A percentile compares a stretch with the other conserved stretches of the same genome.
These are phyloP conservation scores for Coendou prehensilis DNA, from an alignment of 2,797 vertebrate species.

Conservation along the genomic window DNA sequence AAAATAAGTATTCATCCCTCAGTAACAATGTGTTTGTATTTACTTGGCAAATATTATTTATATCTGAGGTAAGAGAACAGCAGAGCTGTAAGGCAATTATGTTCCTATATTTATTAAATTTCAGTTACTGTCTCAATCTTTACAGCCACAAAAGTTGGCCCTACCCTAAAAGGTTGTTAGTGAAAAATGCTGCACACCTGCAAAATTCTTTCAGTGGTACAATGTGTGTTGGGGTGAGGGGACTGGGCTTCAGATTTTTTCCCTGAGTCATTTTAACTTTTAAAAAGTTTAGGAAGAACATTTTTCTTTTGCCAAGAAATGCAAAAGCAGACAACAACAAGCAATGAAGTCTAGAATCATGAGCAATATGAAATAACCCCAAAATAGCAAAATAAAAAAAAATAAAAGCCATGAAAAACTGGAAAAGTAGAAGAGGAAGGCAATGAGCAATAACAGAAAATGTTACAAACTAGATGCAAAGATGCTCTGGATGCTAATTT, in stretches of 20 bases:
- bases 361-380: background rate
- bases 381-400: background rate
- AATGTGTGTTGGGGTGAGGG: background rate
- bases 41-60: conserved; percentile 67
- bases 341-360: conserved; percentile 15
- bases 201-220: background rate
- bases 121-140: conserved; percentile 52
- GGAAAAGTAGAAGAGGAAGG: background rate
- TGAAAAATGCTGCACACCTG: background rate
- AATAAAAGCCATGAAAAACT: background rate
- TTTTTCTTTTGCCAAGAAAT: conserved; percentile 50
- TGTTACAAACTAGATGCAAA: background rate
- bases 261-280: conserved; percentile 53
- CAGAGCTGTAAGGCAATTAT: background rate
- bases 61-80: conserved; percentile 57
- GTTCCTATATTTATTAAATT: conserved; percentile 53
- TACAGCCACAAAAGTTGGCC: background rate
- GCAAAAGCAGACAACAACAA: conserved; percentile 16
- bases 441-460: background rate
- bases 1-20: conserved; percentile 14
- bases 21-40: conserved; percentile 23
- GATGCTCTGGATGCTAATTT: background rate
- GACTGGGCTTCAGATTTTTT: background rate
- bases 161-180: background rate
- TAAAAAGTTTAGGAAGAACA: conserved; percentile 6